Conservation (phyloP, 2,797 vertebrate genomes). For the Arrhamphus sclerolepis region DNA sequence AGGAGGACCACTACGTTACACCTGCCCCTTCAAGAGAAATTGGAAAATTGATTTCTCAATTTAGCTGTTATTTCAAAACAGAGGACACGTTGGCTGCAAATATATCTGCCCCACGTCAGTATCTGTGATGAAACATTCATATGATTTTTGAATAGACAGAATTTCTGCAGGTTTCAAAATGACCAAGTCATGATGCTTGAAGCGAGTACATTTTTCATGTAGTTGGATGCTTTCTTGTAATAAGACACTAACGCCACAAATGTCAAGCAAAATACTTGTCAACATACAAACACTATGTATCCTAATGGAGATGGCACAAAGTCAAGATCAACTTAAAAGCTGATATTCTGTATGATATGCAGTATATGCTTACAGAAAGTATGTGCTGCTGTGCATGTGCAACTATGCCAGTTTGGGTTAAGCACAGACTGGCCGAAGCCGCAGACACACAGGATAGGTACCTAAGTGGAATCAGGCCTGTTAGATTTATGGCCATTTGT, state of each 20-base stretch:
- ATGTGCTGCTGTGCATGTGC: conserved; percentile 43
- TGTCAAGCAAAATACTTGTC: conserved; percentile 26
- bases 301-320: conserved; percentile 43
- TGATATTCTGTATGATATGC: conserved; percentile 32
- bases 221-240: conserved; percentile 35
- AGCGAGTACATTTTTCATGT: conserved; percentile 40
- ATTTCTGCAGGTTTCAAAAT: conserved; percentile 46
- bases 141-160: conserved; percentile 42
- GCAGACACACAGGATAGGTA: conserved; percentile 86
- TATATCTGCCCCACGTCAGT: conserved; percentile 37
- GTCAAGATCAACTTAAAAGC: conserved; percentile 20
- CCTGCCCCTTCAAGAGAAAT: conserved; percentile 56
- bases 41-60: conserved; percentile 53
- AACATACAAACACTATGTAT: conserved; percentile 39
- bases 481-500: conserved; percentile 99
- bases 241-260: conserved; percentile 22
- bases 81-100: conserved; percentile 49
- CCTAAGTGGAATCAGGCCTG: conserved; percentile 87
- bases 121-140: conserved; percentile 46
- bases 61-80: conserved; percentile 42
- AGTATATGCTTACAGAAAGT: conserved; percentile 23
- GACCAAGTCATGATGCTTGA: conserved; percentile 45
- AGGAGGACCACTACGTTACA: conserved; percentile 43
- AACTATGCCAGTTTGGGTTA: conserved; percentile 83
- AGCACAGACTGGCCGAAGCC: conserved; percentile 78